These are phyloP conservation scores for Tiliacea aurago DNA, from an alignment of 2,888 invertebrate genomes.

Conservation along the genomic window DNA sequence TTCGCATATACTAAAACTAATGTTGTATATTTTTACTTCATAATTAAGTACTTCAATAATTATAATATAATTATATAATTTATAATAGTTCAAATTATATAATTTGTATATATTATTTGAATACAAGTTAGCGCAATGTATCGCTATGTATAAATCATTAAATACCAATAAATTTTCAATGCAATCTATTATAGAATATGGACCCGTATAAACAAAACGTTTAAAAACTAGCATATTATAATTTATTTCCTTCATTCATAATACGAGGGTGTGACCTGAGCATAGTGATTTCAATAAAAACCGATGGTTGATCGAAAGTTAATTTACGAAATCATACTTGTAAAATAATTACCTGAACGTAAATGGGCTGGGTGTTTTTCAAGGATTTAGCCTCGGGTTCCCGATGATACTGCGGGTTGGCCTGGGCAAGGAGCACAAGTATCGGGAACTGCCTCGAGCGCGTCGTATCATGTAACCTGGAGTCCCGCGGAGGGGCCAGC, in stretches of 20 bases:
- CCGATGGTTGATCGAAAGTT: too few relatives aligned
- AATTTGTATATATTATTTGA: too few relatives aligned
- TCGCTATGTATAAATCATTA: neutral
- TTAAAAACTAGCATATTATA: constrained; percentile 24
- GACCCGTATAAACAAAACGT: neutral
- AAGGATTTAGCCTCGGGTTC: constrained; percentile 83
- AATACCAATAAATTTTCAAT: neutral
- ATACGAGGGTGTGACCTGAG: constrained; percentile 74
- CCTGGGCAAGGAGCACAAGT: constrained; percentile 80
- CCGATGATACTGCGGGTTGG: constrained; percentile 43
- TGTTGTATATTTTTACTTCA: too few relatives aligned
- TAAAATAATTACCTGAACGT: constrained; percentile 81
- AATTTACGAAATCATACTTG: neutral
- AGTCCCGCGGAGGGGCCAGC: constrained; percentile 84
- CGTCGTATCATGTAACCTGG: constrained; percentile 79
- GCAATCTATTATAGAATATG: too few relatives aligned
- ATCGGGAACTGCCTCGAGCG: constrained; percentile 86
- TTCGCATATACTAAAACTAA: too few relatives aligned
- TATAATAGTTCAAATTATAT: neutral
- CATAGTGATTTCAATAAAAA: constrained; percentile 76
- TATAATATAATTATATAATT: too few relatives aligned
- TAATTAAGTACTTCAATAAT: neutral
- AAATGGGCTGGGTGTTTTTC: constrained; percentile 80
- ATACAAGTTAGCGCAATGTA: too few relatives aligned
- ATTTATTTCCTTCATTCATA: constrained; percentile 31